phyloP scores from a whole-genome alignment of 2,797 vertebrate genomes.

The Xenentodon cancila region DNA sequence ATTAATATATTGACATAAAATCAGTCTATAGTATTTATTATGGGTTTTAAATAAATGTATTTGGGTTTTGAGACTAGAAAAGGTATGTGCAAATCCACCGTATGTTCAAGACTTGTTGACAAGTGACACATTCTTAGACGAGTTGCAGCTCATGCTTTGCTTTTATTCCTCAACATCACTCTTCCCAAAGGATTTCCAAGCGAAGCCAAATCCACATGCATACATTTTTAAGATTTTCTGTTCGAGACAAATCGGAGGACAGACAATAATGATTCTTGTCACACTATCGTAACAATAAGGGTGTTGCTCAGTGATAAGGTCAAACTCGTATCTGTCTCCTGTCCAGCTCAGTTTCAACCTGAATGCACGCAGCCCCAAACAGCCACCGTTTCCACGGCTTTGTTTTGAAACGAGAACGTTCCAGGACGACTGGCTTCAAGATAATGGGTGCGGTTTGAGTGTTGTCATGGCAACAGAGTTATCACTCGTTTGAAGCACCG shows the following conservation, averaged over 20 bases:
- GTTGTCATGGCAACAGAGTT: constrained; percentile 76
- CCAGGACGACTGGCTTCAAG: constrained; percentile 49
- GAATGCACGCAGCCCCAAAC: constrained; percentile 18
- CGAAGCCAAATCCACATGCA: no score
- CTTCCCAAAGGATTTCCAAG: no score
- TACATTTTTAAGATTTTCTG: background rate
- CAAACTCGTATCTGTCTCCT: background rate
- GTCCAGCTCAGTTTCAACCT: constrained; percentile 33
- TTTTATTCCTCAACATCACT: no score
- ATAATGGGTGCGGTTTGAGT: constrained; percentile 65
- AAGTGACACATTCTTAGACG: no score
- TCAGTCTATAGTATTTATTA: no score
- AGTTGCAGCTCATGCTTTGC: no score
- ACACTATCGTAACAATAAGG: background rate
- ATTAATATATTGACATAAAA: no score
- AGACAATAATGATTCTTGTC: background rate
- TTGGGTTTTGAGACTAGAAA: no score
- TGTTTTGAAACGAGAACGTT: constrained; percentile 34
- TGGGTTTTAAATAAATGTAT: no score
- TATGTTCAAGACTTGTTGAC: no score
- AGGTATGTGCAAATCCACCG: no score
- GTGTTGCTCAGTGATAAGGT: background rate
- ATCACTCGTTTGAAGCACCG: constrained; percentile 49
- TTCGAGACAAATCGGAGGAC: background rate
- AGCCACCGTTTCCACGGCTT: constrained; percentile 25